These are phyloP conservation scores for Chauna torquata DNA, from an alignment of 2,113 vertebrate species.

Conservation along the genomic window DNA sequence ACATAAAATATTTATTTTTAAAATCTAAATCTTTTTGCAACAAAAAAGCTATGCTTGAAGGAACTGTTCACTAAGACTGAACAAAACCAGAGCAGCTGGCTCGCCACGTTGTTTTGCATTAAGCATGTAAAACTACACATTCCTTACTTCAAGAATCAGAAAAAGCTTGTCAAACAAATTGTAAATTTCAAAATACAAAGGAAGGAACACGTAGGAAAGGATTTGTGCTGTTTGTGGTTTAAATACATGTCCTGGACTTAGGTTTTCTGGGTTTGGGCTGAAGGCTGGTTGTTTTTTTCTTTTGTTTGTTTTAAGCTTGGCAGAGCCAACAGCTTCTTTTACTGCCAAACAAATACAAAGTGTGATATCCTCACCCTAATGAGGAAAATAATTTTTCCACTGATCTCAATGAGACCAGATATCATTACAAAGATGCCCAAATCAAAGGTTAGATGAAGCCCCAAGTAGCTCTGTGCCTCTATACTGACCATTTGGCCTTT, in stretches of 20 bases:
- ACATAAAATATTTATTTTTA: not conserved
- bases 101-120: not conserved
- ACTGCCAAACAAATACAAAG: not conserved
- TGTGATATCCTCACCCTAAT: not conserved
- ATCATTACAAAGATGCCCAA: not conserved
- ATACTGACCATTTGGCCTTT: not conserved
- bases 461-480: not conserved
- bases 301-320: not conserved
- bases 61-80: not conserved
- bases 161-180: not conserved
- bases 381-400: not conserved
- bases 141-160: not conserved
- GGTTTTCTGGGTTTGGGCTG: not conserved
- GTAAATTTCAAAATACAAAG: not conserved
- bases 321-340: not conserved
- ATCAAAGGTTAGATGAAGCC: not conserved
- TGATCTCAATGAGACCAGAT: not conserved
- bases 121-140: not conserved
- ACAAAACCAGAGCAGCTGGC: not conserved
- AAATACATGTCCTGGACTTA: not conserved
- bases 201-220: not conserved
- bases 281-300: not conserved
- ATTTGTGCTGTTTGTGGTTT: not conserved
- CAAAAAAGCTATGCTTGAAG: not conserved
- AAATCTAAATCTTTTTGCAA: not conserved